phyloP scores from a whole-genome alignment of 2,113 vertebrate genomes.

The Columba livia region DNA sequence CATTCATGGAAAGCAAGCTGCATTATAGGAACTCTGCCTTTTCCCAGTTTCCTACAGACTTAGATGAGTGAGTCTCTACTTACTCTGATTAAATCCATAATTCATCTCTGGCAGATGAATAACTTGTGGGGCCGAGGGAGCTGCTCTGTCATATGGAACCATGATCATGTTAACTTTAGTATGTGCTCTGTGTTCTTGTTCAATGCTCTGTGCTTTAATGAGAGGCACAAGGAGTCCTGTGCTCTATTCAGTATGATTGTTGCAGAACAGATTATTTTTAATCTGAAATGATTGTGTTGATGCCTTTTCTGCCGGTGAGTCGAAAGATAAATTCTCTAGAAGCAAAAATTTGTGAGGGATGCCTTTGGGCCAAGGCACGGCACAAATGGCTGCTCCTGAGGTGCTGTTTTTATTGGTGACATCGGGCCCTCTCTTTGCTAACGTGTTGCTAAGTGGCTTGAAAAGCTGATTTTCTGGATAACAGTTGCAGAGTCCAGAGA shows the following conservation, averaged over 20 bases:
- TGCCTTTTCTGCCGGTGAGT: neutral
- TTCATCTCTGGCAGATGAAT: rapidly evolving
- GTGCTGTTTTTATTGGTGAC: neutral
- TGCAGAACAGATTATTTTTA: neutral
- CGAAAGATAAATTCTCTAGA: neutral
- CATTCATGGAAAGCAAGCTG: neutral
- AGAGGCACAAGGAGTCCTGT: neutral
- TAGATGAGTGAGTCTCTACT: neutral
- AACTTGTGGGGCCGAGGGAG: neutral
- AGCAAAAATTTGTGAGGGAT: neutral
- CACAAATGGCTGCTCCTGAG: neutral
- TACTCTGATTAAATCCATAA: neutral
- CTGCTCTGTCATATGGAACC: rapidly evolving
- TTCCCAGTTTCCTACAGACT: neutral
- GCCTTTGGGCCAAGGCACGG: neutral
- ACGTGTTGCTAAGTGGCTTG: neutral
- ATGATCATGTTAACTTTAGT: rapidly evolving
- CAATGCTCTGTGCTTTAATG: rapidly evolving
- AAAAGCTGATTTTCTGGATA: neutral
- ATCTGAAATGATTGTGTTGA: neutral
- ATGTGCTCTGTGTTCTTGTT: neutral
- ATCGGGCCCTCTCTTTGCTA: neutral
- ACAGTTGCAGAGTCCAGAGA: neutral
- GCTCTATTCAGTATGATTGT: neutral
- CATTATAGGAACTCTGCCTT: neutral